phyloP scores from a whole-genome alignment of 1,140 invertebrate species.

The Muscidifurax raptorellus region DNA sequence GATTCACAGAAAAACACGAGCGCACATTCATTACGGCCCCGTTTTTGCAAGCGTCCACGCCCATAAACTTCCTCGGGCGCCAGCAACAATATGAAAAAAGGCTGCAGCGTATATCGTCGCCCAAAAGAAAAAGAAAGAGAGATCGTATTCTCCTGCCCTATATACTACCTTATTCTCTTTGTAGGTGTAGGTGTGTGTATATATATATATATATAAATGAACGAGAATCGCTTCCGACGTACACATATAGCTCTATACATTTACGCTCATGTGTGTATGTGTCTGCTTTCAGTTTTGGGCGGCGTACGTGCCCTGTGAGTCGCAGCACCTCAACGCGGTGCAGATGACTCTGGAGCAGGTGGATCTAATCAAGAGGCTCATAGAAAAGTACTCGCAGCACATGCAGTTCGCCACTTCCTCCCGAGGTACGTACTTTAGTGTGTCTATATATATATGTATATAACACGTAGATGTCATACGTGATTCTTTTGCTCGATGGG shows the following conservation, averaged over 20 bases:
- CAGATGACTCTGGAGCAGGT: conserved; percentile 91
- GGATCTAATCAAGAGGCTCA: conserved; percentile 89
- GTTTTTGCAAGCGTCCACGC: not conserved
- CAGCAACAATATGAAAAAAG: not conserved
- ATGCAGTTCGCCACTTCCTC: conserved; percentile 87
- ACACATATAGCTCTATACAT: too few relatives aligned
- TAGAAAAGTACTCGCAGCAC: conserved; percentile 86
- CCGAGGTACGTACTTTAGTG: conserved; percentile 77
- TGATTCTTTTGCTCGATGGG: conserved; percentile 10
- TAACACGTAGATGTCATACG: not conserved
- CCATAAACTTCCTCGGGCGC: not conserved
- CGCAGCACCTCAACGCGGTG: conserved; percentile 90
- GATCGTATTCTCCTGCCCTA: not conserved
- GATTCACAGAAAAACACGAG: not conserved
- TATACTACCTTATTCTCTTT: not conserved
- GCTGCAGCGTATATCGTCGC: not conserved
- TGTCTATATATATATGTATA: not conserved
- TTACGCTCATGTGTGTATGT: not conserved
- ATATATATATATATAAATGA: not conserved
- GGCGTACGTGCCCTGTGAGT: conserved; percentile 88
- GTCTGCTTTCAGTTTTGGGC: conserved; percentile 87
- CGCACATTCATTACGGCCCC: not conserved
- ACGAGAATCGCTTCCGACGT: too few relatives aligned
- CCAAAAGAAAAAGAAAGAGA: not conserved
- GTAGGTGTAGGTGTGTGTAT: not conserved